A percentile compares a stretch with the other conserved stretches of the same genome.
phyloP scores from a whole-genome alignment of 2,888 invertebrate genomes.

The Ormia ochracea region DNA sequence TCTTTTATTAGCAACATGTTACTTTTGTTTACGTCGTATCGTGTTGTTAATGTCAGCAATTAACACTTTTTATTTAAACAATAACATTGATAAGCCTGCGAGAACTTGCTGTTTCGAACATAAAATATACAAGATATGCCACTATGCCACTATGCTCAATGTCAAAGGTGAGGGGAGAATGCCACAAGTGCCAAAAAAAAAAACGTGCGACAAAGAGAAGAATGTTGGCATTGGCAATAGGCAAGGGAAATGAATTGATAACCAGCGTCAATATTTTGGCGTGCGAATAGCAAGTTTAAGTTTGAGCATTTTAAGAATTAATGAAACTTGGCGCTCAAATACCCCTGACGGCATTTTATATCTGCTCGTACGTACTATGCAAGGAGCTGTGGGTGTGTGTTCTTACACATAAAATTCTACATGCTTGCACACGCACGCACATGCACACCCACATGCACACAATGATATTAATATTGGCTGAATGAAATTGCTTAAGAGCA shows the following conservation, averaged over 20 bases:
- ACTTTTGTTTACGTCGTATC: not conserved
- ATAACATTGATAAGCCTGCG: not conserved
- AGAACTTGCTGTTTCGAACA: not conserved
- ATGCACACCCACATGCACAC: no score
- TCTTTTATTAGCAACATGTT: not conserved
- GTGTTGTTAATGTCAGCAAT: not conserved
- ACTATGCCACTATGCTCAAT: not conserved
- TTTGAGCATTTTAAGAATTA: slow-evolving; percentile 11
- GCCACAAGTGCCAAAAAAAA: slow-evolving; percentile 21
- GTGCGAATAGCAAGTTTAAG: slow-evolving; percentile 41
- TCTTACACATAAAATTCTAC: no score
- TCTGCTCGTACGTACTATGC: no score
- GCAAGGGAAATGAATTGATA: slow-evolving; percentile 12
- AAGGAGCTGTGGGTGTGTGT: not conserved
- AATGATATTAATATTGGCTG: no score
- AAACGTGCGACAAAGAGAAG: not conserved
- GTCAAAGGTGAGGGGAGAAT: not conserved
- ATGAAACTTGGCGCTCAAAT: not conserved
- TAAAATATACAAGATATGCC: not conserved
- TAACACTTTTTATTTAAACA: not conserved
- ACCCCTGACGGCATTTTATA: no score
- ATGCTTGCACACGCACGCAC: not conserved
- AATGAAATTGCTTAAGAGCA: no score
- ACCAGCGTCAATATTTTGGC: slow-evolving; percentile 31
- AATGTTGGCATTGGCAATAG: slow-evolving; percentile 34